Evolutionary conservation across 2,797 vertebrate genomes (phyloP), one percentile per base, ranked within the genome.

Genomic region (Oreochromis grahami): DNA sequence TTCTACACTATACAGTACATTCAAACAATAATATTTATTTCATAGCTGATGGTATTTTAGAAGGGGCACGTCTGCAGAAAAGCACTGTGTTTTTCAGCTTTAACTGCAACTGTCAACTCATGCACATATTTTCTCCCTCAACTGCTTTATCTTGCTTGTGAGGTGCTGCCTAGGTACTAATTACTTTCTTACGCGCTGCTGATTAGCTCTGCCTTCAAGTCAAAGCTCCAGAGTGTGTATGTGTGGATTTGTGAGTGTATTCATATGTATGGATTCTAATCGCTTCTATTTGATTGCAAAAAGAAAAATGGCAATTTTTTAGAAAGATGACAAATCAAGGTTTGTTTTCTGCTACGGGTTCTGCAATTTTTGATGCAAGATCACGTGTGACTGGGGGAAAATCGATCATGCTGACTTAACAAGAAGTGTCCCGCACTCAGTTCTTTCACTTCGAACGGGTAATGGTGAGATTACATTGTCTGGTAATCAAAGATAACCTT

Each of bases 271-370:
- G 91, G 84, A 89, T 88, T 77, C 86, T 93, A 95, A 96, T 94
- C 87, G 92, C 87, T 88, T 85, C 87, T 81, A 87, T 79, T 91
- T 93, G 91, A 95, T 91, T 94, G 91, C 89, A 91, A 72, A 87
- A 81, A 41, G 88, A 81, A 93, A 94, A 91, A 76, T 65, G 14
- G 79, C 41, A 7, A 10, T 48, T 32, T 72, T 72, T 77, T 82
- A 86, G 6, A 60, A 89, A 76, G 79, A 80, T 26, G 70, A 86
- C 87, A 91, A 93, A 93, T 91, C 78, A 81, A 85, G 81, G 13
- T 45, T 88, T 89, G 77, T 91, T 87, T 85, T 79, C 34, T 26
- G 79, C 24, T 32, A 14, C 24, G 13, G 14, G 43, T n/a, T 65
- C 55, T 32, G 52, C 36, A 48, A 8, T 81, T 43, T 60, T 74